Conservation (phyloP, 2,797 vertebrate genomes). For the Smutsia gigantea region DNA sequence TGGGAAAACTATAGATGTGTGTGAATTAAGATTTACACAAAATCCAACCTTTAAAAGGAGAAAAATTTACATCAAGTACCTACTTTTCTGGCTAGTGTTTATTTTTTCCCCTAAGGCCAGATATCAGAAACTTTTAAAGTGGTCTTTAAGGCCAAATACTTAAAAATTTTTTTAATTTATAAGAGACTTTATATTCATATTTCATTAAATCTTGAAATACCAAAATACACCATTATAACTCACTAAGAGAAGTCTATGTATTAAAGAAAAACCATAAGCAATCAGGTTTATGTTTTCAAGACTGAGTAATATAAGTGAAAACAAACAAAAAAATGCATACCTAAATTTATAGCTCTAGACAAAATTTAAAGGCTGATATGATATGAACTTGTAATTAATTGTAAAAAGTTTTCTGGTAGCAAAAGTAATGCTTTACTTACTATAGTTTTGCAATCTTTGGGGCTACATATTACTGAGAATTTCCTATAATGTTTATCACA, state of each 20-base stretch:
- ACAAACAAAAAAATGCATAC: not conserved
- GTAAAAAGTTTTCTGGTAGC: not conserved
- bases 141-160: not conserved
- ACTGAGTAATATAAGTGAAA: not conserved
- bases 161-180: slow-evolving; percentile 1
- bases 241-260: not conserved
- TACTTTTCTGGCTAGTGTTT: not conserved
- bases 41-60: not conserved
- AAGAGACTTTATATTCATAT: slow-evolving; percentile 44
- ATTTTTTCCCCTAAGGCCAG: not conserved
- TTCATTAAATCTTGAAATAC: slow-evolving; percentile 32
- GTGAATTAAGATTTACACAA: not conserved
- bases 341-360: not conserved
- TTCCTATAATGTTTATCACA: not conserved
- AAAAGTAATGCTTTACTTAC: slow-evolving; percentile 34
- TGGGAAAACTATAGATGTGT: not conserved
- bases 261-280: not conserved
- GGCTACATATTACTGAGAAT: not conserved
- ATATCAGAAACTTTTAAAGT: slow-evolving; percentile 3
- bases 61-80: not conserved
- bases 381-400: slow-evolving; percentile 18
- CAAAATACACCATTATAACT: slow-evolving; percentile 24
- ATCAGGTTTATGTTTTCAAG: slow-evolving; percentile 1
- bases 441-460: not conserved
- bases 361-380: not conserved